Percentiles rank a stretch among this genome's conserved stretches.
These are phyloP conservation scores for Euthynnus affinis DNA, from an alignment of 2,797 vertebrate species.

Conservation along the genomic window DNA sequence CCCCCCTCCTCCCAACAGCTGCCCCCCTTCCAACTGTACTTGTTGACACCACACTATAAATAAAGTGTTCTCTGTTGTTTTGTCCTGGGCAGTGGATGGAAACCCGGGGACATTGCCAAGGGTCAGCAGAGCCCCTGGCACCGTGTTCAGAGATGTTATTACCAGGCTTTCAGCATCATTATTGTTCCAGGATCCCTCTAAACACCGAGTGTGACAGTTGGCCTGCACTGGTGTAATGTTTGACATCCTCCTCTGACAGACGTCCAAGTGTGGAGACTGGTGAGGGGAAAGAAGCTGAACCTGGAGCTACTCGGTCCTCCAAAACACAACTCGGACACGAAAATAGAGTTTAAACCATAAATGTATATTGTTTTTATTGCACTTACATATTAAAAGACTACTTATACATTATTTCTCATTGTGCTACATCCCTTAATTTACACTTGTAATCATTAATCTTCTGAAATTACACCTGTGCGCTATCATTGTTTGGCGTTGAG, in stretches of 20 bases:
- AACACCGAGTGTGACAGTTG: slow-evolving; percentile 43
- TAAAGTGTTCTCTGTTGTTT: slow-evolving; percentile 57
- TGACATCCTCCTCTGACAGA: slow-evolving; percentile 43
- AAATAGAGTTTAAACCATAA: too few species aligned
- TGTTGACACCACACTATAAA: slow-evolving; percentile 59
- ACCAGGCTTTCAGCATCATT: slow-evolving; percentile 29
- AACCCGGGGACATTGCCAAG: slow-evolving; percentile 61
- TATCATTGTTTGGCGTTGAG: too few species aligned
- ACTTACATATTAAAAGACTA: too few species aligned
- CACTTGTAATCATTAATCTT: too few species aligned
- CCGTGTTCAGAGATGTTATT: slow-evolving; percentile 50
- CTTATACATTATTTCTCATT: too few species aligned
- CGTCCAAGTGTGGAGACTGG: slow-evolving; percentile 11
- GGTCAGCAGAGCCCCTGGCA: slow-evolving; percentile 64
- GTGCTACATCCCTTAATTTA: too few species aligned
- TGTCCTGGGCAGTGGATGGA: slow-evolving; percentile 60
- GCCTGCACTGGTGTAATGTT: neutral
- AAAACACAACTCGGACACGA: neutral
- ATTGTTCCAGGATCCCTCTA: slow-evolving; percentile 48
- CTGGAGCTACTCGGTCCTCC: neutral
- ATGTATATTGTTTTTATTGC: too few species aligned
- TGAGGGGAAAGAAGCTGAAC: neutral
- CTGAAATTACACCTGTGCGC: too few species aligned
- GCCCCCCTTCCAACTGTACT: slow-evolving; percentile 45
- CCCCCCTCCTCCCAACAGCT: neutral